Evolutionary conservation across 2,888 invertebrate species (phyloP).

Genomic region (Patella caerulea): DNA sequence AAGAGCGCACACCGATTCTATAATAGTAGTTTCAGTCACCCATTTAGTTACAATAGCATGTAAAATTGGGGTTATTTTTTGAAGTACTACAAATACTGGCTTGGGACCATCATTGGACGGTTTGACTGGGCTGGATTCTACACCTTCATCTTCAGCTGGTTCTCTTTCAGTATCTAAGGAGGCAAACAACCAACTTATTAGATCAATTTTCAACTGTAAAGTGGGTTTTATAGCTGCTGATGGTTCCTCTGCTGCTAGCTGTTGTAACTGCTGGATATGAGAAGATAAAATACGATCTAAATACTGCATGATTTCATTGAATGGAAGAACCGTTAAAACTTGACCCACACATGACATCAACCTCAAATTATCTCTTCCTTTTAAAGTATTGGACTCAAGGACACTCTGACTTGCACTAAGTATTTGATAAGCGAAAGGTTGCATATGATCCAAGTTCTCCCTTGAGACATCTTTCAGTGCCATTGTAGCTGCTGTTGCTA

Average conservation of each 20-base stretch:
- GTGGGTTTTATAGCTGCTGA: conserved; percentile 75
- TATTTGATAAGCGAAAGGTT: conserved; percentile 83
- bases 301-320: conserved; percentile 78
- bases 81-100: conserved; percentile 66
- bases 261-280: conserved; percentile 61
- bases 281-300: conserved; percentile 81
- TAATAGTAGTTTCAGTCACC: conserved; percentile 77
- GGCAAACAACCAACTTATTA: conserved; percentile 79
- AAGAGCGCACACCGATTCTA: conserved; percentile 82
- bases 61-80: conserved; percentile 64
- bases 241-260: conserved; percentile 72
- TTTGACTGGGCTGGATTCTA: conserved; percentile 18
- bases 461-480: conserved; percentile 89
- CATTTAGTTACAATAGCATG: conserved; percentile 74
- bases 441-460: conserved; percentile 83
- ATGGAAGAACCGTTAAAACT: conserved; percentile 79
- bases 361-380: conserved; percentile 78
- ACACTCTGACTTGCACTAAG: conserved; percentile 77
- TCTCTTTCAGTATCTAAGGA: conserved; percentile 74
- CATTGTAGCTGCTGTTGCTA: conserved; percentile 86
- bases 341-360: conserved; percentile 85
- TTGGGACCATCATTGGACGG: conserved; percentile 2
- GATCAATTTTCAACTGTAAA: conserved; percentile 78
- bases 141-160: conserved; percentile 38
- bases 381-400: neutral